phyloP scores from a whole-genome alignment of 2,113 vertebrate species.

The Rostratula benghalensis region DNA sequence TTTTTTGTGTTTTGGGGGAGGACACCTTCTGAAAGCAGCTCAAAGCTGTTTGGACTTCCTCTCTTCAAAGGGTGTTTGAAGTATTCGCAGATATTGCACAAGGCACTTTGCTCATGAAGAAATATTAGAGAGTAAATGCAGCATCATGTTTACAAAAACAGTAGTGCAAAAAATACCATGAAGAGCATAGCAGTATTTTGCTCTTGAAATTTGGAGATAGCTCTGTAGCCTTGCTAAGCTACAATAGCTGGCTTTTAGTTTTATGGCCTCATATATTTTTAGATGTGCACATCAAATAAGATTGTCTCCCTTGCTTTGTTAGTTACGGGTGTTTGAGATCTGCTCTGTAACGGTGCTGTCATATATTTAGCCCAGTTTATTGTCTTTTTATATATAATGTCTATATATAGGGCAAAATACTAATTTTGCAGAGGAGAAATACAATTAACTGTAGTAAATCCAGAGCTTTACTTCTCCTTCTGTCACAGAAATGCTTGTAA shows the following conservation, averaged over 20 bases:
- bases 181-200: background rate
- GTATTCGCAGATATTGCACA: background rate
- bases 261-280: background rate
- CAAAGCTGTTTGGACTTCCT: background rate
- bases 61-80: background rate
- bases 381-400: background rate
- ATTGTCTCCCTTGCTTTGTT: background rate
- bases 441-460: background rate
- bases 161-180: background rate
- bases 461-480: background rate
- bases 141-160: background rate
- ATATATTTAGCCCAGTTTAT: background rate
- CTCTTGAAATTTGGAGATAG: background rate
- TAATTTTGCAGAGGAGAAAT: background rate
- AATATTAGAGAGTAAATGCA: background rate
- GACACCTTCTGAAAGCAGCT: background rate
- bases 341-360: background rate
- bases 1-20: background rate
- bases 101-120: background rate
- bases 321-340: background rate
- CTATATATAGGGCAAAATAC: background rate
- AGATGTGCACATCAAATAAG: background rate
- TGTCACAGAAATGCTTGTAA: background rate
- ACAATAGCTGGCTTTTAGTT: background rate
- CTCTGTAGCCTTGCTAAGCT: background rate